Percentiles rank a stretch among this genome's conserved stretches.
phyloP scores from a whole-genome alignment of 2,888 invertebrate species.

The Ophraella communa region DNA sequence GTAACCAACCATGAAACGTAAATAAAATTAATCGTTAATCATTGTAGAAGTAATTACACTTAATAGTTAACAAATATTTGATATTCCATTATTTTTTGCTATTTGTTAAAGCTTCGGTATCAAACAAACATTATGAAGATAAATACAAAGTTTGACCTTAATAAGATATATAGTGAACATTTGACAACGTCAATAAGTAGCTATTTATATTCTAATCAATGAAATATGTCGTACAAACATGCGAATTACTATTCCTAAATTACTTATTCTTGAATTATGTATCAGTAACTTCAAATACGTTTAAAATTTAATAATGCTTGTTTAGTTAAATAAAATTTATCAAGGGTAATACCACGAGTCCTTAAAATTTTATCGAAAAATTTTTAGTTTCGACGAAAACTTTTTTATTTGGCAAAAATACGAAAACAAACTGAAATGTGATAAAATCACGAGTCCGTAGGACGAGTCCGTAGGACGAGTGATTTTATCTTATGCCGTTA shows the following conservation, averaged over 20 bases:
- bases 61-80: background rate
- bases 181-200: background rate
- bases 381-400: no score
- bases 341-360: no score
- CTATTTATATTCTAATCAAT: background rate
- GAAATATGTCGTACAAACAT: background rate
- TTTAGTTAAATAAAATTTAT: no score
- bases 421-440: no score
- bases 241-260: background rate
- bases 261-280: background rate
- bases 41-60: background rate
- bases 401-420: no score
- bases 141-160: background rate
- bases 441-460: no score
- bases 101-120: background rate
- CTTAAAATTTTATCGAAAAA: no score
- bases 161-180: background rate
- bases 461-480: no score
- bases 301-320: no score
- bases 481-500: no score
- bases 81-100: background rate
- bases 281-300: no score
- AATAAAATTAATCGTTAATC: background rate
- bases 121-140: background rate
- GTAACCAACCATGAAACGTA: background rate